These are phyloP conservation scores for Siniperca obscura DNA, from an alignment of 2,797 vertebrate genomes.

Conservation along the genomic window DNA sequence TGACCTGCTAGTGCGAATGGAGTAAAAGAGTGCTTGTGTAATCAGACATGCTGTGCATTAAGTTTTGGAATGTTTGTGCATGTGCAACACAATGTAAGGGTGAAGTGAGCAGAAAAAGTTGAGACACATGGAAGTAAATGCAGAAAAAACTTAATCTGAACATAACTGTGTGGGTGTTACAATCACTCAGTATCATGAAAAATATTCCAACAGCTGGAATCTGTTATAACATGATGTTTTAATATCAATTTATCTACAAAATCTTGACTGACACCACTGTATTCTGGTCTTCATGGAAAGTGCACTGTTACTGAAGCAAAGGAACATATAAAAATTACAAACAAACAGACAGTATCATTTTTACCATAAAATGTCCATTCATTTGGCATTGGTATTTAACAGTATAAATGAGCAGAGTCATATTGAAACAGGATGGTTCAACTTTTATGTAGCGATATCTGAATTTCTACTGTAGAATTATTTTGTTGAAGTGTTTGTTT, in stretches of 20 bases:
- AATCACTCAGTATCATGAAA: conserved; percentile 29
- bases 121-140: background rate
- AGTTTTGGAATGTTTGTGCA: background rate
- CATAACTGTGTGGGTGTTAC: background rate
- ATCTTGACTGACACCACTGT: conserved; percentile 94
- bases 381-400: conserved; percentile 75
- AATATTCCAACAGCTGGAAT: conserved; percentile 83
- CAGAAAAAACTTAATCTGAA: background rate
- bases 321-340: conserved; percentile 89
- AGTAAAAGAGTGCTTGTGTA: background rate
- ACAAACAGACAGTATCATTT: conserved; percentile 82
- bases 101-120: background rate
- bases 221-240: conserved; percentile 89
- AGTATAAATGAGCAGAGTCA: conserved; percentile 81
- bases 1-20: background rate
- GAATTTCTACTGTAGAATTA: conserved; percentile 61
- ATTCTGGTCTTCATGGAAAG: conserved; percentile 84
- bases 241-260: conserved; percentile 99
- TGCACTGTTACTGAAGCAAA: conserved; percentile 87
- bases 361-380: conserved; percentile 78
- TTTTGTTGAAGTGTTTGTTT: conserved; percentile 53
- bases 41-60: background rate
- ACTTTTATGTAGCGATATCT: conserved; percentile 60
- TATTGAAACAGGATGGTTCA: conserved; percentile 77
- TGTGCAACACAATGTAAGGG: background rate